Evolutionary conservation across 2,113 vertebrate species (phyloP).

Genomic region (Chaetorhynchus papuensis): DNA sequence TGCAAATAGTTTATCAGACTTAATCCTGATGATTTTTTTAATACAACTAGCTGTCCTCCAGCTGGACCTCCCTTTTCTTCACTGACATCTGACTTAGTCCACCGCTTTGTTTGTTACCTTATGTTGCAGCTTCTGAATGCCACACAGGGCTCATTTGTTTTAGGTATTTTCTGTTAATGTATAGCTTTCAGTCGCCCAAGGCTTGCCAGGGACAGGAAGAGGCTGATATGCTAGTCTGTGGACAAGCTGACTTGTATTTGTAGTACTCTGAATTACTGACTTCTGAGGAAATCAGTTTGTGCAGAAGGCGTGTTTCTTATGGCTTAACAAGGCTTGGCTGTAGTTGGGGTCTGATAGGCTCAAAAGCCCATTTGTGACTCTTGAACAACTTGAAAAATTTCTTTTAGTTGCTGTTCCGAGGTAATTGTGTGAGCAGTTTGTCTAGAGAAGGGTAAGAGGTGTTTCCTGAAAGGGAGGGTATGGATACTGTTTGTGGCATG

Average conservation of each 20-base stretch:
- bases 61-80: background rate
- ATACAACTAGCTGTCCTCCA: background rate
- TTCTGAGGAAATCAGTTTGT: background rate
- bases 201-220: background rate
- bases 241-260: background rate
- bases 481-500: accelerated
- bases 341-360: background rate
- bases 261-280: background rate
- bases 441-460: background rate
- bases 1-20: slow-evolving; percentile 9
- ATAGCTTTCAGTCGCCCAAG: background rate
- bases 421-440: background rate
- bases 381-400: background rate
- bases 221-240: accelerated
- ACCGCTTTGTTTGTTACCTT: background rate
- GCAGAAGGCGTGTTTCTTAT: background rate
- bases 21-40: background rate
- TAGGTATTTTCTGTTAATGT: background rate
- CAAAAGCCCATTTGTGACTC: background rate
- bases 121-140: background rate
- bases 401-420: background rate
- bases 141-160: background rate
- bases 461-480: background rate
- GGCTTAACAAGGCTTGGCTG: background rate
- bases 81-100: background rate